A percentile compares a stretch with the other conserved stretches of the same genome.
Conservation (phyloP, 2,888 invertebrate genomes). For the Torymus texanus region DNA sequence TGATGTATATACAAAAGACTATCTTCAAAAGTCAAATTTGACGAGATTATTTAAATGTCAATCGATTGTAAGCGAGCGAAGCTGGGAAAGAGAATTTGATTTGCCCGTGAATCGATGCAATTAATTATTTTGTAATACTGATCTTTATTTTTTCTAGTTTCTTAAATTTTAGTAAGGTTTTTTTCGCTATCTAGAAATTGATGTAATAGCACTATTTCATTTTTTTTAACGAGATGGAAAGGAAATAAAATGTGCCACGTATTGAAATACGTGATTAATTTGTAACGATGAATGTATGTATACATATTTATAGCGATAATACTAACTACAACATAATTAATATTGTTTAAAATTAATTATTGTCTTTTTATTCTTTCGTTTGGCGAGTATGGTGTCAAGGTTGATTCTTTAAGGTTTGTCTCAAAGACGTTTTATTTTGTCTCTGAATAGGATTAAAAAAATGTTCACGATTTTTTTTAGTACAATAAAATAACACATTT, state of each 20-base stretch:
- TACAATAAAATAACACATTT: conserved; percentile 33
- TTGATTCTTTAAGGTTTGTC: conserved; percentile 30
- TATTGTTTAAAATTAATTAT: conserved; percentile 52
- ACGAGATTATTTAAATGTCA: conserved; percentile 17
- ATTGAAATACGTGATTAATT: conserved; percentile 47
- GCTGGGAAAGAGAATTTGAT: conserved; percentile 28
- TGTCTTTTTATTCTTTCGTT: conserved; percentile 49
- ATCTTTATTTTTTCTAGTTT: conserved; percentile 30
- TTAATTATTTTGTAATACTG: conserved; percentile 21
- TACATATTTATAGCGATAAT: conserved; percentile 52
- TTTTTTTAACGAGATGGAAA: conserved; percentile 23
- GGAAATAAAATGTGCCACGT: conserved; percentile 37
- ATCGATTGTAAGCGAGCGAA: conserved; percentile 40
- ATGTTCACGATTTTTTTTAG: conserved; percentile 26
- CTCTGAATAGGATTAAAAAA: conserved; percentile 15
- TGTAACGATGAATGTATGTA: conserved; percentile 53
- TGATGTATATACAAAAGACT: conserved; percentile 43
- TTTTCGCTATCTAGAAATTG: conserved; percentile 31
- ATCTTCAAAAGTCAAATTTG: conserved; percentile 31
- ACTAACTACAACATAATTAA: conserved; percentile 48
- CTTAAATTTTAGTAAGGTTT: conserved; percentile 24
- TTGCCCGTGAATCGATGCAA: conserved; percentile 34
- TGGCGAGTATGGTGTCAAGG: conserved; percentile 52
- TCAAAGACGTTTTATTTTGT: conserved; percentile 30
- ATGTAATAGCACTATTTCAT: conserved; percentile 51